A percentile compares a stretch with the other conserved stretches of the same genome.
Evolutionary conservation across 92 coral and sea anemone genomes (phyloP).

Genomic region (Zoanthus sociatus): DNA sequence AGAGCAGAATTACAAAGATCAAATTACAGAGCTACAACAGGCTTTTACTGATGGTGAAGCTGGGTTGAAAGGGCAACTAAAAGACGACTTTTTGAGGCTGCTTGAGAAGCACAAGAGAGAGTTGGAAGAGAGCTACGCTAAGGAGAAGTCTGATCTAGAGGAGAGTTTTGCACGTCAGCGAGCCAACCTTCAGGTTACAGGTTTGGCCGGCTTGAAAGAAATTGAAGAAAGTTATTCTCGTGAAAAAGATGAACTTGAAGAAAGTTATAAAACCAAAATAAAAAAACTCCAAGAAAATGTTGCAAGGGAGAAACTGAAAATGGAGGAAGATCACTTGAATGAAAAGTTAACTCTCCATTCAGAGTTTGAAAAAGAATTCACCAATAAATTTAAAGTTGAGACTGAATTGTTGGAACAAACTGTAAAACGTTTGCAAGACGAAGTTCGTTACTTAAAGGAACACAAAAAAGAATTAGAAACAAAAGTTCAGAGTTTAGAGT

Average conservation of each 20-base stretch:
- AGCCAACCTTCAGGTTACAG: slow-evolving; percentile 79
- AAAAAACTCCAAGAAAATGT: slow-evolving; percentile 83
- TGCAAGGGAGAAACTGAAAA: slow-evolving; percentile 75
- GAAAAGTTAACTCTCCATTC: slow-evolving; percentile 80
- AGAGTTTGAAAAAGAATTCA: slow-evolving; percentile 80
- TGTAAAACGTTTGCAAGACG: slow-evolving; percentile 80
- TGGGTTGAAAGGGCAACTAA: slow-evolving; percentile 95
- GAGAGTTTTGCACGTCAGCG: slow-evolving; percentile 85
- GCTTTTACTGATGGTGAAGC: slow-evolving; percentile 94
- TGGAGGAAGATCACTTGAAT: slow-evolving; percentile 76
- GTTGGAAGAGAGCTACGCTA: slow-evolving; percentile 80
- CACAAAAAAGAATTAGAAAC: slow-evolving; percentile 92
- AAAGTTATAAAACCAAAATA: slow-evolving; percentile 87
- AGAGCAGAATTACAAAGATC: slow-evolving; percentile 79
- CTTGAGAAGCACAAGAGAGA: slow-evolving; percentile 86
- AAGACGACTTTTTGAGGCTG: slow-evolving; percentile 87
- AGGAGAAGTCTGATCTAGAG: slow-evolving; percentile 78
- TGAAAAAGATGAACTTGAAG: slow-evolving; percentile 84
- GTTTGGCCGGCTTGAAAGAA: slow-evolving; percentile 77
- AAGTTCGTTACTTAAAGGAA: slow-evolving; percentile 83
- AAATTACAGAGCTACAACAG: slow-evolving; percentile 87
- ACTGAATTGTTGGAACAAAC: slow-evolving; percentile 79
- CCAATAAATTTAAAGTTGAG: slow-evolving; percentile 76
- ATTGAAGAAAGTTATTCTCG: slow-evolving; percentile 79
- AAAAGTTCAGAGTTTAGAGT: slow-evolving; percentile 86